Conservation (phyloP, 2,113 vertebrate species). For the Psilopsiagon aurifrons region DNA sequence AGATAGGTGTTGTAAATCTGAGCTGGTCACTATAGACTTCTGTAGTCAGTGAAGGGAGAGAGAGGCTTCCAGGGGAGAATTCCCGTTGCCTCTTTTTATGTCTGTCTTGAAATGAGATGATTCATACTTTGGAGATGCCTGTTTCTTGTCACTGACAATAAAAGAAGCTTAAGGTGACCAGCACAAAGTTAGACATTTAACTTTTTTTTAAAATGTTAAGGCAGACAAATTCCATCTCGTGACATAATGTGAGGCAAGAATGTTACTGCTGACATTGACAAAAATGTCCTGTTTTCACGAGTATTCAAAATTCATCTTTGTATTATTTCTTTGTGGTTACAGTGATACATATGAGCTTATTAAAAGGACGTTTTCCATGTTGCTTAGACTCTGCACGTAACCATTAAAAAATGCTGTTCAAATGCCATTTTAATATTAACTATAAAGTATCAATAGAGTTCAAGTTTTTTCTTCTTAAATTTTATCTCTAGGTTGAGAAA, state of each 20-base stretch:
- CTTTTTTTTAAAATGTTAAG: not conserved
- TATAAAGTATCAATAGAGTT: not conserved
- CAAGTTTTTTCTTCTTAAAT: not conserved
- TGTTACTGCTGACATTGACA: not conserved
- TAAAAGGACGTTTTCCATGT: not conserved
- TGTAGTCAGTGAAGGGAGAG: not conserved
- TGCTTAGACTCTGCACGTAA: not conserved
- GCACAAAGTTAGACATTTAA: not conserved
- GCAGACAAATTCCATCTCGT: not conserved
- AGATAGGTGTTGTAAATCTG: not conserved
- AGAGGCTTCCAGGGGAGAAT: not conserved
- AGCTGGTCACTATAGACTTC: not conserved
- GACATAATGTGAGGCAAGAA: not conserved
- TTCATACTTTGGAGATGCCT: slow-evolving; percentile 11
- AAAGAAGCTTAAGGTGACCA: not conserved
- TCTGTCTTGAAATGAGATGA: not conserved
- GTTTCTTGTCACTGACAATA: slow-evolving; percentile 13
- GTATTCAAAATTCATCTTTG: not conserved
- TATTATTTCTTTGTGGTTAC: not conserved
- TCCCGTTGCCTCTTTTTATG: not conserved
- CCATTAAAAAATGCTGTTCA: not conserved
- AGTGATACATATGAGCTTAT: not conserved
- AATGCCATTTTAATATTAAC: not conserved
- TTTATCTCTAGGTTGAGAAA: not conserved
- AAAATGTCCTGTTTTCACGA: not conserved